Evolutionary conservation across 1,140 invertebrate genomes (phyloP).

Genomic region (Hycleus cichorii): DNA sequence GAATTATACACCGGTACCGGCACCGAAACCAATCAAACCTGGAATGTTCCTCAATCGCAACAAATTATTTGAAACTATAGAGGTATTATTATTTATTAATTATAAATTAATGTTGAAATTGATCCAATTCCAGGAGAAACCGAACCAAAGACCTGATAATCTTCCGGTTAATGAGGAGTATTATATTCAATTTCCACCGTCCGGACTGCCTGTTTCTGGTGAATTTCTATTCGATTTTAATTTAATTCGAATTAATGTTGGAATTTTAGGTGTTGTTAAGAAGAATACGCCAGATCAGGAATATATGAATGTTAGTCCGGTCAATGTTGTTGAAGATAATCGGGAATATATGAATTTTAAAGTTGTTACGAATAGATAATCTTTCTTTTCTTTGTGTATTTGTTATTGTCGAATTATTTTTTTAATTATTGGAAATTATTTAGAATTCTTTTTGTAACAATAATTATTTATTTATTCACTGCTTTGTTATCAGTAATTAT

Average conservation of each 20-base stretch:
- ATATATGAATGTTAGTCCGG: slow-evolving; percentile 22
- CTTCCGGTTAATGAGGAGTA: slow-evolving; percentile 28
- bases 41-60: slow-evolving; percentile 15
- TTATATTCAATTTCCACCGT: slow-evolving; percentile 48
- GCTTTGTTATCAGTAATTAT: slow-evolving; percentile 17
- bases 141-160: slow-evolving; percentile 16
- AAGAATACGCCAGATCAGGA: background rate
- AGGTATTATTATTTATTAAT: background rate
- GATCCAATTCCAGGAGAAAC: slow-evolving; percentile 9
- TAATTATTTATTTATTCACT: slow-evolving; percentile 23
- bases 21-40: slow-evolving; percentile 32
- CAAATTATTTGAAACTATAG: slow-evolving; percentile 26
- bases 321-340: background rate
- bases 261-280: slow-evolving; percentile 3
- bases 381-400: slow-evolving; percentile 3
- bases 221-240: too few species aligned
- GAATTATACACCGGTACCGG: slow-evolving; percentile 33
- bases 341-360: slow-evolving; percentile 27
- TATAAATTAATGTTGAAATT: too few species aligned
- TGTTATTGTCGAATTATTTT: too few species aligned
- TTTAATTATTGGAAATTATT: slow-evolving; percentile 13
- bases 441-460: slow-evolving; percentile 1
- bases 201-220: slow-evolving; percentile 45
- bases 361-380: slow-evolving; percentile 7
- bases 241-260: background rate